Evolutionary conservation across 2,113 vertebrate species (phyloP).

Genomic region (Rhinopithecus roxellana): DNA sequence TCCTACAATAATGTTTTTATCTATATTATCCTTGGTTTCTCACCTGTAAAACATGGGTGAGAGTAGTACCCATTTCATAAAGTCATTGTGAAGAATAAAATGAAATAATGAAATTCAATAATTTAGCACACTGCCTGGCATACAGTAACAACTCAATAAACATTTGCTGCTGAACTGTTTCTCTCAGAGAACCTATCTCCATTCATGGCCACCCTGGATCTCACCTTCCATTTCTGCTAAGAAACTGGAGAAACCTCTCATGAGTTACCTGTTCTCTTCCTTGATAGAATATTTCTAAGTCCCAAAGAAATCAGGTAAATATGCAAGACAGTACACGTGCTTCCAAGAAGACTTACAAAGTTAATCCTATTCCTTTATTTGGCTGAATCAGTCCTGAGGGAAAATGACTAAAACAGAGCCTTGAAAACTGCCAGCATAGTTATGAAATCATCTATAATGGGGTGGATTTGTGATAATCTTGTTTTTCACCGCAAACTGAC

Average conservation of each 20-base stretch:
- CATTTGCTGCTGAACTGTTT: neutral
- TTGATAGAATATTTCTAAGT: constrained; percentile 35
- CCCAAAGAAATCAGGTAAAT: constrained; percentile 60
- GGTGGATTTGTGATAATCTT: constrained; percentile 72
- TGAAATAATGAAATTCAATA: neutral
- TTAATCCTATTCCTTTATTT: constrained; percentile 72
- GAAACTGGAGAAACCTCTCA: neutral
- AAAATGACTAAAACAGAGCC: constrained; percentile 72
- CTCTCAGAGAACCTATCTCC: neutral
- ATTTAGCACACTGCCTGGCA: neutral
- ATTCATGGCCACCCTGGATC: neutral
- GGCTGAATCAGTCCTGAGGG: constrained; percentile 65
- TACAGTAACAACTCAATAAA: neutral
- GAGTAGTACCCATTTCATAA: neutral
- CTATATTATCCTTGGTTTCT: neutral
- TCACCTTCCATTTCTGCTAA: neutral
- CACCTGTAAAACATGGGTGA: neutral
- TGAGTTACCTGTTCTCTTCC: constrained; percentile 4
- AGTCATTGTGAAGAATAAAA: neutral
- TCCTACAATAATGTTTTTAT: neutral
- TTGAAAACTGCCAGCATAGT: constrained; percentile 68
- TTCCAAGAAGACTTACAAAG: constrained; percentile 60
- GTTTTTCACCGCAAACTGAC: constrained; percentile 70
- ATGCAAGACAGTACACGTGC: constrained; percentile 39
- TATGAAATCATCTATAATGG: constrained; percentile 73